Conservation (phyloP, 2,113 vertebrate genomes). For the Vulpes vulpes region DNA sequence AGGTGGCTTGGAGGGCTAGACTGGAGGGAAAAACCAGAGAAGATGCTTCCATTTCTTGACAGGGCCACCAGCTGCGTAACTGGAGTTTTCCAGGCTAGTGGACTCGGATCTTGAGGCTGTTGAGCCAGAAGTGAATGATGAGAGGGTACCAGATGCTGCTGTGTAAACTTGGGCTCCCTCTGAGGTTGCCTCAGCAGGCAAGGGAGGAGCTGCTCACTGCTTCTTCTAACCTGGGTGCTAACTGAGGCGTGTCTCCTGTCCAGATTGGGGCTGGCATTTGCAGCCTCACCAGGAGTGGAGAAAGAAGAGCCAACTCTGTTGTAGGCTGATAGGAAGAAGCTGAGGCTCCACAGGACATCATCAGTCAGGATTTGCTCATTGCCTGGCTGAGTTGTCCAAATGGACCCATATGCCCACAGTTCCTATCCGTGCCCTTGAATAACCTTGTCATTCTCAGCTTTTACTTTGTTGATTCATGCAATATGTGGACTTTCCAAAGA, state of each 20-base stretch:
- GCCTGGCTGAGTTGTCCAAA: slow-evolving; percentile 58
- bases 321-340: slow-evolving; percentile 18
- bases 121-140: slow-evolving; percentile 23
- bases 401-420: slow-evolving; percentile 36
- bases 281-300: slow-evolving; percentile 60
- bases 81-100: slow-evolving; percentile 52
- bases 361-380: slow-evolving; percentile 74
- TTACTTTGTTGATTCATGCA: background rate
- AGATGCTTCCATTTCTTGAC: slow-evolving; percentile 55
- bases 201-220: background rate
- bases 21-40: background rate
- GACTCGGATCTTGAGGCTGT: background rate
- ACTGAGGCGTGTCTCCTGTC: slow-evolving; percentile 3
- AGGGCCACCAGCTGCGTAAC: slow-evolving; percentile 41
- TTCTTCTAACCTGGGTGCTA: slow-evolving; percentile 28
- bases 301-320: slow-evolving; percentile 62
- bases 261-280: slow-evolving; percentile 72
- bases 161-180: background rate
- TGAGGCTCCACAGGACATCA: slow-evolving; percentile 40
- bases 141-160: slow-evolving; percentile 60
- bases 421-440: slow-evolving; percentile 28
- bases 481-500: background rate
- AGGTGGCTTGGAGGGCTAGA: background rate
- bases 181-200: background rate
- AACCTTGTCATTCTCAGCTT: slow-evolving; percentile 48